A percentile compares a stretch with the other conserved stretches of the same genome.
These are phyloP conservation scores for Zoroaster sp. DNA, from an alignment of 53 echinoderm and acorn worm genomes.

Conservation along the genomic window DNA sequence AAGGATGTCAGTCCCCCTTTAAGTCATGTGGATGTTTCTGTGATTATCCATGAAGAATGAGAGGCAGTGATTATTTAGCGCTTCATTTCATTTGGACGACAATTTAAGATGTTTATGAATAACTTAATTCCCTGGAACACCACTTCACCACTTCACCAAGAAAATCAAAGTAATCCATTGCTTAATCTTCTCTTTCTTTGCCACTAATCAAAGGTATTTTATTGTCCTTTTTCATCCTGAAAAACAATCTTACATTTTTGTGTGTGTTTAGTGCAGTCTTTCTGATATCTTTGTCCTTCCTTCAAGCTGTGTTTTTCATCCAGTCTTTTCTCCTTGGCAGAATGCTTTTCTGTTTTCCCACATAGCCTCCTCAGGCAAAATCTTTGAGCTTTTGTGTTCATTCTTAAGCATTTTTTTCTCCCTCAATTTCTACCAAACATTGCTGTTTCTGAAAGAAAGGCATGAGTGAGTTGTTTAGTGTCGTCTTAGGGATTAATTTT, in stretches of 20 bases:
- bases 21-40: too few species aligned
- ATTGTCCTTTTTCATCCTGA: neutral
- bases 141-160: neutral
- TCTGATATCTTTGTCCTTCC: constrained; percentile 9
- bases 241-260: constrained; percentile 9
- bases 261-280: neutral
- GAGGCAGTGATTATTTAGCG: too few species aligned
- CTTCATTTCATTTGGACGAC: too few species aligned
- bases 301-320: neutral
- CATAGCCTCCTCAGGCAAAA: neutral
- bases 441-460: constrained; percentile 1
- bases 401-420: neutral
- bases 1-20: too few species aligned
- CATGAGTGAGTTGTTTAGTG: neutral
- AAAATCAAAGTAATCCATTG: neutral
- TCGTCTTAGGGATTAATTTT: neutral
- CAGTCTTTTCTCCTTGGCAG: neutral
- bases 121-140: neutral
- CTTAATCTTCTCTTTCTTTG: constrained; percentile 17
- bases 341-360: neutral
- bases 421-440: neutral
- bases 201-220: neutral
- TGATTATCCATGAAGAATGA: too few species aligned
- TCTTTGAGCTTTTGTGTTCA: neutral
- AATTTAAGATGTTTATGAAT: too few species aligned